These are phyloP conservation scores for Keiferia lycopersicella DNA, from an alignment of 2,888 invertebrate genomes.

Conservation along the genomic window DNA sequence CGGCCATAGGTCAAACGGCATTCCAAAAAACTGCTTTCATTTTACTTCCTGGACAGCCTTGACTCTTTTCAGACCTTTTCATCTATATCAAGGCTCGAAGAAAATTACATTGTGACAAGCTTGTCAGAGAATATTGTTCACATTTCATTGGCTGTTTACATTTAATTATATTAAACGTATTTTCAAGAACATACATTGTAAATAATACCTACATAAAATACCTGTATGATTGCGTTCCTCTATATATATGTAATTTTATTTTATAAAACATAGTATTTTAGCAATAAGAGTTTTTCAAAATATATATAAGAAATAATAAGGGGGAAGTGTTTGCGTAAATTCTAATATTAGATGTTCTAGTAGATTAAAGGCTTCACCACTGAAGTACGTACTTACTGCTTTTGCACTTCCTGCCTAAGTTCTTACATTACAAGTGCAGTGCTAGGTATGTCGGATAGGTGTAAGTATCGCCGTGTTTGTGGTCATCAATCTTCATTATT, in stretches of 20 bases:
- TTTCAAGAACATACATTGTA: neutral
- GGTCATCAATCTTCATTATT: constrained; percentile 77
- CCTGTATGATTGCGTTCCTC: neutral
- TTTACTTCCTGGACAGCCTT: constrained; percentile 21
- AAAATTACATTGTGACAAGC: constrained; percentile 17
- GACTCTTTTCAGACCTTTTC: constrained; percentile 26
- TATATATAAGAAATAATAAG: no score
- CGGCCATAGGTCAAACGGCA: constrained; percentile 23
- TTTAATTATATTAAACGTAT: constrained; percentile 51
- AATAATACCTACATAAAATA: neutral
- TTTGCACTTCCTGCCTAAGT: neutral
- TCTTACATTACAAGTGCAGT: neutral
- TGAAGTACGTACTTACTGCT: neutral
- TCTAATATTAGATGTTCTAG: no score
- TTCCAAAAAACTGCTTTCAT: constrained; percentile 26
- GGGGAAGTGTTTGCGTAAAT: no score
- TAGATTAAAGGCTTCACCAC: no score
- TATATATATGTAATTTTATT: neutral
- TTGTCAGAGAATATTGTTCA: constrained; percentile 1
- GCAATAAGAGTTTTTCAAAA: no score
- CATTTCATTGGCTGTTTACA: constrained; percentile 28
- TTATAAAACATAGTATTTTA: neutral
- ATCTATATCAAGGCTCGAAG: constrained; percentile 19
- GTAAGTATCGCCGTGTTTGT: constrained; percentile 40
- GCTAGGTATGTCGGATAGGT: constrained; percentile 1